These are phyloP conservation scores for Corythaeola cristata DNA, from an alignment of 2,113 vertebrate genomes.

Conservation along the genomic window DNA sequence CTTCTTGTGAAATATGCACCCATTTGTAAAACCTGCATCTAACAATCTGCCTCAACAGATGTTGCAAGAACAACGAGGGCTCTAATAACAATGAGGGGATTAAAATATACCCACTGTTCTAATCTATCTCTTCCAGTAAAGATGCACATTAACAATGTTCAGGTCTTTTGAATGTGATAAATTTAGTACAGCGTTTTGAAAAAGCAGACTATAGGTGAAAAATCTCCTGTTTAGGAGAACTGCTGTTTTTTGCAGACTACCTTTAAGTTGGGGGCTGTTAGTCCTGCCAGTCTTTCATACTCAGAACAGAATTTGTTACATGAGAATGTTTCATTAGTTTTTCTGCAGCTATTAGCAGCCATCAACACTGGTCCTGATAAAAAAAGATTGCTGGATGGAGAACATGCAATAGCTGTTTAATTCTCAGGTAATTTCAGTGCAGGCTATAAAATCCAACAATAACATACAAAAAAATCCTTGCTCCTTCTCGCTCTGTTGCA, in stretches of 20 bases:
- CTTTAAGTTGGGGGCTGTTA: not conserved
- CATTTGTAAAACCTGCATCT: not conserved
- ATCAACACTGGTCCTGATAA: not conserved
- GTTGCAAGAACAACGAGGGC: not conserved
- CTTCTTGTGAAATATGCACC: not conserved
- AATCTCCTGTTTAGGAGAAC: not conserved
- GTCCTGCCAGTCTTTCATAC: not conserved
- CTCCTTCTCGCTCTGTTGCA: not conserved
- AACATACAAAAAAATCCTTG: not conserved
- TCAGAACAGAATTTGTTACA: not conserved
- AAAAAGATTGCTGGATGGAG: not conserved
- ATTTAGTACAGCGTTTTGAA: not conserved
- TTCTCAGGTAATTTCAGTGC: not conserved
- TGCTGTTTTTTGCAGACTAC: not conserved
- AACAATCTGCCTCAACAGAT: not conserved
- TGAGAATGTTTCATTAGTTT: not conserved
- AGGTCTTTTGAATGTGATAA: not conserved
- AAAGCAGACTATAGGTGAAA: not conserved
- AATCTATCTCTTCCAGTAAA: not conserved
- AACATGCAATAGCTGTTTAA: not conserved
- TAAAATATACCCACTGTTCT: not conserved
- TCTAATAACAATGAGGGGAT: not conserved
- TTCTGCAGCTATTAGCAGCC: not conserved
- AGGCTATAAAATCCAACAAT: not conserved
- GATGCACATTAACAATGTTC: not conserved